A percentile compares a stretch with the other conserved stretches of the same genome.
phyloP scores from a whole-genome alignment of 92 coral and sea anemone species.

The Zoanthus gigantus region DNA sequence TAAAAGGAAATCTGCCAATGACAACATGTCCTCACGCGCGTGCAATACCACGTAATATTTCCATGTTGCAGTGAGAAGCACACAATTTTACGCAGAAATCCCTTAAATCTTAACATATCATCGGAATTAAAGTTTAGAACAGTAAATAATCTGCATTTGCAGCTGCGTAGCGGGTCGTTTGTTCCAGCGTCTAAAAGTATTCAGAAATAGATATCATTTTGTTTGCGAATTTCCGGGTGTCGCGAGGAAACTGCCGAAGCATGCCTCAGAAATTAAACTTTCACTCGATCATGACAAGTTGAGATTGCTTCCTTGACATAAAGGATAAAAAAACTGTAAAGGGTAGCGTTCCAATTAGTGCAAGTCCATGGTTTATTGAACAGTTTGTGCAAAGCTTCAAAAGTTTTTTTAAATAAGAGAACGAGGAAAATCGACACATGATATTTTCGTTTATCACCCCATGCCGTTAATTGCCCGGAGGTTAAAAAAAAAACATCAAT shows the following conservation, averaged over 20 bases:
- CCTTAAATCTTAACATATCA: background rate
- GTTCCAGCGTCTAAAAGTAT: background rate
- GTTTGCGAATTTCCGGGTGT: slow-evolving; percentile 26
- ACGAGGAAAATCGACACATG: background rate
- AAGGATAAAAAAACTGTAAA: background rate
- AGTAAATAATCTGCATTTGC: background rate
- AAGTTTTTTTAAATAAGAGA: background rate
- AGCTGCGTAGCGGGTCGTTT: background rate
- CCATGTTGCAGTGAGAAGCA: background rate
- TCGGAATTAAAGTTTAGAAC: background rate
- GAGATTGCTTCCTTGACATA: background rate
- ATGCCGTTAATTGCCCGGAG: background rate
- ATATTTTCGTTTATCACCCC: background rate
- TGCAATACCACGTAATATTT: background rate
- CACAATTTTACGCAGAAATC: background rate
- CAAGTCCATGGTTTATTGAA: background rate
- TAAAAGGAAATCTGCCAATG: background rate
- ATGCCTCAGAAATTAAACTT: background rate
- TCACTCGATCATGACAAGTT: background rate
- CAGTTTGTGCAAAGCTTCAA: background rate
- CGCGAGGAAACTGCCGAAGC: background rate
- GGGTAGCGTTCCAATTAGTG: background rate
- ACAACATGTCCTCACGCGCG: background rate
- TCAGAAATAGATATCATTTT: slow-evolving; percentile 19
- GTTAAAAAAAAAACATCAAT: background rate